A percentile compares a stretch with the other conserved stretches of the same genome.
phyloP scores from a whole-genome alignment of 2,797 vertebrate species.

The Sebastiscus albofasciatus region DNA sequence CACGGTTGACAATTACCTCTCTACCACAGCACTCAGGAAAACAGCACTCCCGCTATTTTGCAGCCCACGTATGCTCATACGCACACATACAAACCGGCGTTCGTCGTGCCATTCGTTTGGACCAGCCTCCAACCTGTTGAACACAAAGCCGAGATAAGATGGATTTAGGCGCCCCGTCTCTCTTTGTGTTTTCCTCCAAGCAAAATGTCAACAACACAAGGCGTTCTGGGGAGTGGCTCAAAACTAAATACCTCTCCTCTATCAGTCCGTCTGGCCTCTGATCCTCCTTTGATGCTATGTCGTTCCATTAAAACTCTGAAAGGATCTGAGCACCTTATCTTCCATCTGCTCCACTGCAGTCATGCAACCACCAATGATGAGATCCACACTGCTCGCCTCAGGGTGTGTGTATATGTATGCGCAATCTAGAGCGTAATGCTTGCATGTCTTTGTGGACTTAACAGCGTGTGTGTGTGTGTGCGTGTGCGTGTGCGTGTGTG shows the following conservation, averaged over 20 bases:
- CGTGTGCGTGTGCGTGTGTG: not conserved
- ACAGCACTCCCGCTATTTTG: conserved; percentile 12
- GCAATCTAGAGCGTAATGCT: not conserved
- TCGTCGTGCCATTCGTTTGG: conserved; percentile 39
- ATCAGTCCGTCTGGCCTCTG: conserved; percentile 50
- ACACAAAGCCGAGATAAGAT: conserved; percentile 58
- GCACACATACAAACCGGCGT: not conserved
- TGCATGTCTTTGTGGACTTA: not conserved
- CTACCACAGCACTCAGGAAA: conserved; percentile 11
- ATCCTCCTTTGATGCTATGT: conserved; percentile 59
- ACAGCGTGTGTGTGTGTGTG: not conserved
- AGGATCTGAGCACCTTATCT: conserved; percentile 57
- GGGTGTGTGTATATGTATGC: not conserved
- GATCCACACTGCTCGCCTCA: conserved; percentile 9
- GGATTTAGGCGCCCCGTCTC: conserved; percentile 29
- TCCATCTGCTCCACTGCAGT: conserved; percentile 5
- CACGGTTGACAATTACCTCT: conserved; percentile 45
- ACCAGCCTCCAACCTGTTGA: conserved; percentile 54
- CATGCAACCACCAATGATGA: conserved; percentile 10
- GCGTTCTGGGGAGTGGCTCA: conserved; percentile 54
- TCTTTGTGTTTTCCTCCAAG: conserved; percentile 53
- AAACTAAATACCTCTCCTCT: conserved; percentile 49
- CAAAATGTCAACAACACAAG: conserved; percentile 70
- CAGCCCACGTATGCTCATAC: not conserved
- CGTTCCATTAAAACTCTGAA: conserved; percentile 63